Conservation (phyloP, 2,113 vertebrate species). For the Corythornis madagascariensis region DNA sequence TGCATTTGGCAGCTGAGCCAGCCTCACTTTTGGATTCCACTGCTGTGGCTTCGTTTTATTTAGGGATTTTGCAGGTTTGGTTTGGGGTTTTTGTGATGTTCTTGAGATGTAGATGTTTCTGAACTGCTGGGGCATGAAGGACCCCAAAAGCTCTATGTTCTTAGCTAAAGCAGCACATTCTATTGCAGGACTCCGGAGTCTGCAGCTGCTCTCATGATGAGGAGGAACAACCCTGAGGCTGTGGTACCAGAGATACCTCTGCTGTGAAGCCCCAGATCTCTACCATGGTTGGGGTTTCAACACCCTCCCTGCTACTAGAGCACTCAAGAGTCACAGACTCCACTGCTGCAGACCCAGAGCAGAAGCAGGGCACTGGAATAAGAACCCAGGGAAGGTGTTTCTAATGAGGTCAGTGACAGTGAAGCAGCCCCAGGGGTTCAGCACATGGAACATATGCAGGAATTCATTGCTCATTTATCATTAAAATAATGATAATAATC, state of each 20-base stretch:
- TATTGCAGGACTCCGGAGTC: background rate
- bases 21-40: background rate
- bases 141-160: background rate
- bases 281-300: background rate
- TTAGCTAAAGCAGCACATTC: background rate
- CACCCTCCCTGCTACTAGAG: background rate
- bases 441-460: background rate
- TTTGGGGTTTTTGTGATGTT: background rate
- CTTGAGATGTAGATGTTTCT: background rate
- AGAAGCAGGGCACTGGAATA: background rate
- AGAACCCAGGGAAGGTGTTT: background rate
- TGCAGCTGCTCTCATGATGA: background rate
- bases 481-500: background rate
- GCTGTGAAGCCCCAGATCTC: background rate
- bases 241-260: background rate
- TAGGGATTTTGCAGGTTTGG: background rate
- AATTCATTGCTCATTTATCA: background rate
- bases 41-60: background rate
- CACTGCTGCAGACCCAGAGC: background rate
- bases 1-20: background rate
- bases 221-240: background rate
- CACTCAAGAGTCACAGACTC: background rate
- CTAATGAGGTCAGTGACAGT: background rate
- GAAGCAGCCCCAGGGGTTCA: background rate
- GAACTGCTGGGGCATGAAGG: background rate